A percentile compares a stretch with the other conserved stretches of the same genome.
phyloP scores from a whole-genome alignment of 2,888 invertebrate genomes.

The Gari tellinella region DNA sequence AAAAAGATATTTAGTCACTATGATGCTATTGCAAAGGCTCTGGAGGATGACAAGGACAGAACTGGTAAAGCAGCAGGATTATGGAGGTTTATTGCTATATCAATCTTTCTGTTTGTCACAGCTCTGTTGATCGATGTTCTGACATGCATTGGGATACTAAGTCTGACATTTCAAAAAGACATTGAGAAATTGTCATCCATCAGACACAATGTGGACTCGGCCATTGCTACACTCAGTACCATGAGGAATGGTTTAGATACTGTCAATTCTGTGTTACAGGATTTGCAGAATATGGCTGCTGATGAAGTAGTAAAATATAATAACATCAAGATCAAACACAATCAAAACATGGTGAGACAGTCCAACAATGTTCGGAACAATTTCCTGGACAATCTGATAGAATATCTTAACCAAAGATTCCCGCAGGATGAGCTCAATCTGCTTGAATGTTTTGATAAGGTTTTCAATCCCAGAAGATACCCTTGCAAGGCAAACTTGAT shows the following conservation, averaged over 20 bases:
- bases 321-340: no score
- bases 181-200: conserved; percentile 9
- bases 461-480: no score
- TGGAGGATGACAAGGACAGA: conserved; percentile 24
- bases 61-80: conserved; percentile 16
- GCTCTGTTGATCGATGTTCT: conserved; percentile 10
- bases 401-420: no score
- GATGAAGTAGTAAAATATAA: no score
- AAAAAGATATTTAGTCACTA: conserved; percentile 22
- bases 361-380: no score
- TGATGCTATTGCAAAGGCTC: conserved; percentile 15
- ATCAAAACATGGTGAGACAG: no score
- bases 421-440: no score
- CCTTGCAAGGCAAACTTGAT: no score
- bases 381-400: no score
- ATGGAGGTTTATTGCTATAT: conserved; percentile 12
- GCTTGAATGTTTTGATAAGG: no score
- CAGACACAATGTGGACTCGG: neutral
- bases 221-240: no score
- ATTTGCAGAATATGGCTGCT: no score
- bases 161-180: conserved; percentile 19
- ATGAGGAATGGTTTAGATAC: neutral
- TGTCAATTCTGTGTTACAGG: neutral
- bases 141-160: conserved; percentile 8
- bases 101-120: conserved; percentile 8